Base-by-base conservation (phyloP, 2,888 invertebrate species). In the Calameuta pallipes region DNA sequence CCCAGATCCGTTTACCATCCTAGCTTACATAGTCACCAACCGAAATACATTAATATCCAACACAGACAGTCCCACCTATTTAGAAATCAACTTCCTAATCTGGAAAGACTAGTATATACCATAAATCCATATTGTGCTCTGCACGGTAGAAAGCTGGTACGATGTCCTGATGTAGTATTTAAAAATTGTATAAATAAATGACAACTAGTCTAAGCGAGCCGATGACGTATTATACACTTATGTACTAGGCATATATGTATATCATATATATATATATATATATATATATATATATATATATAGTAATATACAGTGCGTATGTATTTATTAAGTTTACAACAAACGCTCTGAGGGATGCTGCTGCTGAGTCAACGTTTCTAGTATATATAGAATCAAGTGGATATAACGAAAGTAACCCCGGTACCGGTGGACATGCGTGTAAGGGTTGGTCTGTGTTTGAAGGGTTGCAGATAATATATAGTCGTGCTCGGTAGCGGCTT, bases 391-490 rank as follows among this genome's bases (percentile, higher is more conserved):
- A 73, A 73, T 33, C 73, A 68, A 33, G 68, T 73, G 69, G 75
- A 70, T 78, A 75, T 74, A 78, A 36, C 41, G 41, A 78, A 78
- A 75, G 74, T 74, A 74, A 70, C 78, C 74, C 78, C 78, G 75
- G 71, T 75, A 41, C 75, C 34, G 78, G 69, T 33, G 31, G 33
- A 71, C 75, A 70, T n/a, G 68, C 56, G 78, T 71, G 70, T 70
- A 78, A 74, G 78, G 56, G 56, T 80, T 75, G 82, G 79, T 81
- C 86, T 87, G 86, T 87, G 85, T 85, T 86, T 87, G 87, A 87
- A 87, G 87, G 87, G 86, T 87, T 87, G 83, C 82, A 79, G 85
- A 86, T 84, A 86, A 86, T 85, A 85, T 85, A 87, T 87, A 85
- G 84, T 83, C 84, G 79, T 82, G 82, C 81, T 81, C 80, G 82